These are phyloP conservation scores for Microctonus hyperodae DNA, from an alignment of 2,888 invertebrate genomes.

Conservation along the genomic window DNA sequence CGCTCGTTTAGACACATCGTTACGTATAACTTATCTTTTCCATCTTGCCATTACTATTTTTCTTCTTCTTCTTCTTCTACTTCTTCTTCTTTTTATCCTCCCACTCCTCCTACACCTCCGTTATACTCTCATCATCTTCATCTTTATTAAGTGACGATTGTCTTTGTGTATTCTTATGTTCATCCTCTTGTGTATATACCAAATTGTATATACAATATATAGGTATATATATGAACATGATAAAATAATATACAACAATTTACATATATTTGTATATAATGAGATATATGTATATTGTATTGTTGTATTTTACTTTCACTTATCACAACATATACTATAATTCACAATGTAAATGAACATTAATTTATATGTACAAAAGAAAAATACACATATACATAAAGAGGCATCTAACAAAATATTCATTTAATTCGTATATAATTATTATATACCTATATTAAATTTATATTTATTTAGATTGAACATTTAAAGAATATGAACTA, in stretches of 20 bases:
- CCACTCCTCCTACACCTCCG: background rate
- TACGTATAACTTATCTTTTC: slow-evolving; percentile 44
- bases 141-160: slow-evolving; percentile 5
- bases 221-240: background rate
- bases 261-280: background rate
- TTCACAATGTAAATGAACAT: background rate
- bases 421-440: too few relatives aligned
- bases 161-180: background rate
- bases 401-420: too few relatives aligned
- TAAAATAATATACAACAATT: background rate
- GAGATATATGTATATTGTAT: background rate
- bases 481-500: too few relatives aligned
- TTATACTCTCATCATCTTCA: slow-evolving; percentile 23
- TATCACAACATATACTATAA: background rate
- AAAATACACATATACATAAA: background rate
- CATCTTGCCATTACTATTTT: too few relatives aligned
- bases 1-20: slow-evolving; percentile 47
- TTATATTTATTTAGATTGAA: too few relatives aligned
- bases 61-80: too few relatives aligned
- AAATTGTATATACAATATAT: background rate
- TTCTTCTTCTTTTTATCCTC: slow-evolving; percentile 26
- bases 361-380: background rate
- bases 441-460: too few relatives aligned
- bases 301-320: background rate
- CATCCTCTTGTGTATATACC: background rate